phyloP scores from a whole-genome alignment of 1,140 invertebrate species.

The Platorchestia sp. region DNA sequence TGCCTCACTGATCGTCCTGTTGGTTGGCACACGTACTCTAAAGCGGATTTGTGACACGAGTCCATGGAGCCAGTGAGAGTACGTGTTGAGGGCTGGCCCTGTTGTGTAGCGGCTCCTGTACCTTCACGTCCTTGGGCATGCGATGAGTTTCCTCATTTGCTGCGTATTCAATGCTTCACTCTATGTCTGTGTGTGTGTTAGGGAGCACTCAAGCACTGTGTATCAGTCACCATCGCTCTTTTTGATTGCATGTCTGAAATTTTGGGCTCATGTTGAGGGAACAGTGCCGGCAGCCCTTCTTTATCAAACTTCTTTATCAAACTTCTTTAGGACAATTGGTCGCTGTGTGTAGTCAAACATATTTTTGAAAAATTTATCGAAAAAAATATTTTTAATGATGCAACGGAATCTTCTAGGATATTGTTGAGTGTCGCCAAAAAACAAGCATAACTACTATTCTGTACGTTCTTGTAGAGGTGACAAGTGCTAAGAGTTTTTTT shows the following conservation, averaged over 20 bases:
- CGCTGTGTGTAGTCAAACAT: neutral
- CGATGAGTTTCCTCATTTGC: neutral
- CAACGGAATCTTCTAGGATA: neutral
- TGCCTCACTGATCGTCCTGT: too few species aligned
- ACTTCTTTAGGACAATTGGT: neutral
- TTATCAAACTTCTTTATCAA: neutral
- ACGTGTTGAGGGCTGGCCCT: too few species aligned
- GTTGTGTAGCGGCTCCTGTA: too few species aligned
- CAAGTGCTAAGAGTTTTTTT: neutral
- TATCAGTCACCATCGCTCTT: neutral
- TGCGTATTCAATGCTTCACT: neutral
- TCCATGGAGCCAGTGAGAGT: too few species aligned
- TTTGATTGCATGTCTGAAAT: neutral
- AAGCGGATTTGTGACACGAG: too few species aligned
- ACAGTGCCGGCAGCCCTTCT: too few species aligned
- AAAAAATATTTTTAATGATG: neutral
- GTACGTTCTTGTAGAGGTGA: neutral
- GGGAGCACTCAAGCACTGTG: too few species aligned
- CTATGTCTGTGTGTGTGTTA: too few species aligned
- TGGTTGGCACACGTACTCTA: too few species aligned
- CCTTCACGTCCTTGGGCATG: neutral
- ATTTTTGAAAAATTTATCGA: neutral
- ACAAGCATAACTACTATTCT: neutral
- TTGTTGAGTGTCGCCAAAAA: neutral
- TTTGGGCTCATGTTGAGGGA: neutral